Evolutionary conservation across 2,888 invertebrate genomes (phyloP).

Genomic region (Agrilus cyanescens): DNA sequence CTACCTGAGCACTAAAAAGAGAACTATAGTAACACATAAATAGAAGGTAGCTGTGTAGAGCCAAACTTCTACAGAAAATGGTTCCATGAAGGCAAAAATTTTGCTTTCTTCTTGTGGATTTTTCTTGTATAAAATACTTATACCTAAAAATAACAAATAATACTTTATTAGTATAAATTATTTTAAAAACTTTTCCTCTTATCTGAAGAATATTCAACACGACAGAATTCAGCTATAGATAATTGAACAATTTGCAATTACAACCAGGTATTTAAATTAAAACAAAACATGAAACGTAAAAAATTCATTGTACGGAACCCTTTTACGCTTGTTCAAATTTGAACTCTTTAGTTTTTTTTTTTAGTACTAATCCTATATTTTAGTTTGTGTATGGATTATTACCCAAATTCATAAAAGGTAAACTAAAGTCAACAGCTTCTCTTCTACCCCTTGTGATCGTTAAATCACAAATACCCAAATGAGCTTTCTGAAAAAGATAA

Average conservation of each 20-base stretch:
- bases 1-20: conserved; percentile 61
- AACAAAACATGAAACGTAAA: too few species aligned
- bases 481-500: conserved; percentile 60
- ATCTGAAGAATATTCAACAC: too few species aligned
- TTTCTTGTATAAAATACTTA: conserved; percentile 78
- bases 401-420: conserved; percentile 94
- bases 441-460: conserved; percentile 89
- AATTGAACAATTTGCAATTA: too few species aligned
- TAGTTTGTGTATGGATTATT: conserved; percentile 16
- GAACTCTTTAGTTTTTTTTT: neutral
- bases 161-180: neutral
- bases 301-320: too few species aligned
- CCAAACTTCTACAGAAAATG: conserved; percentile 79
- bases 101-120: conserved; percentile 48
- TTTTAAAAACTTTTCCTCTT: neutral
- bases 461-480: conserved; percentile 89
- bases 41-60: conserved; percentile 80
- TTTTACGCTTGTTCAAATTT: too few species aligned
- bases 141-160: conserved; percentile 11
- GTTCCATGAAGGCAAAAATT: conserved; percentile 60
- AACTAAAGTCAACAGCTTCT: conserved; percentile 81
- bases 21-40: conserved; percentile 65
- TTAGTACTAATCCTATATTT: neutral
- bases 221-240: too few species aligned
- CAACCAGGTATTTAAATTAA: too few species aligned